Conservation (phyloP, 2,888 invertebrate species). For the Drosophila monieri region DNA sequence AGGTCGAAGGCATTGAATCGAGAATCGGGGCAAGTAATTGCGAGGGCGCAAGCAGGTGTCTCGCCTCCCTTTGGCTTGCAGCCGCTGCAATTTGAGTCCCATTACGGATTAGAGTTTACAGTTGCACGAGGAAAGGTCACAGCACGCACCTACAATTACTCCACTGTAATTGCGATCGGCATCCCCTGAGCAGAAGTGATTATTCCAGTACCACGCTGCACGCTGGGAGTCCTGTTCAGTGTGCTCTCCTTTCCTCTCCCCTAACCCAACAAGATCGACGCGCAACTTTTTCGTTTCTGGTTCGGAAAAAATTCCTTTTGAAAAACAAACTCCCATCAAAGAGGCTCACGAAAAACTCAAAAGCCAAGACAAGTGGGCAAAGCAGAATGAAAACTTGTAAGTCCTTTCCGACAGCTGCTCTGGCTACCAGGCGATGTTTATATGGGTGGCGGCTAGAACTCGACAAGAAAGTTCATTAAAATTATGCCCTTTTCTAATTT, state of each 20-base stretch:
- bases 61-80: slow-evolving; percentile 45
- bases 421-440: slow-evolving; percentile 44
- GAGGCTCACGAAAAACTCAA: slow-evolving; percentile 55
- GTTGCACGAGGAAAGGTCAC: slow-evolving; percentile 36
- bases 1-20: slow-evolving; percentile 17
- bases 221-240: slow-evolving; percentile 1
- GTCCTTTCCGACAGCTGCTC: slow-evolving; percentile 76
- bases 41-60: slow-evolving; percentile 50
- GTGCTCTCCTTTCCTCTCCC: not conserved
- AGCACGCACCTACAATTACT: slow-evolving; percentile 51
- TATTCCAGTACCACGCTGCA: slow-evolving; percentile 37
- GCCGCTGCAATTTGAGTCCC: slow-evolving; percentile 62
- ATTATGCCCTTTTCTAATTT: slow-evolving; percentile 80
- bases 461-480: slow-evolving; percentile 78
- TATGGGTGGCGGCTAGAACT: slow-evolving; percentile 18
- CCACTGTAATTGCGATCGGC: slow-evolving; percentile 57
- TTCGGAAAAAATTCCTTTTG: slow-evolving; percentile 41
- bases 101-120: slow-evolving; percentile 65
- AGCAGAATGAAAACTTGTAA: slow-evolving; percentile 65
- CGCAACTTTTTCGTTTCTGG: slow-evolving; percentile 16
- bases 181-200: slow-evolving; percentile 65
- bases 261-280: slow-evolving; percentile 10
- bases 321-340: slow-evolving; percentile 51
- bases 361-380: slow-evolving; percentile 65
- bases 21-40: not conserved